Evolutionary conservation across 35 echinoderm and acorn worm genomes (phyloP).

Genomic region (Holothuria glaberrima): DNA sequence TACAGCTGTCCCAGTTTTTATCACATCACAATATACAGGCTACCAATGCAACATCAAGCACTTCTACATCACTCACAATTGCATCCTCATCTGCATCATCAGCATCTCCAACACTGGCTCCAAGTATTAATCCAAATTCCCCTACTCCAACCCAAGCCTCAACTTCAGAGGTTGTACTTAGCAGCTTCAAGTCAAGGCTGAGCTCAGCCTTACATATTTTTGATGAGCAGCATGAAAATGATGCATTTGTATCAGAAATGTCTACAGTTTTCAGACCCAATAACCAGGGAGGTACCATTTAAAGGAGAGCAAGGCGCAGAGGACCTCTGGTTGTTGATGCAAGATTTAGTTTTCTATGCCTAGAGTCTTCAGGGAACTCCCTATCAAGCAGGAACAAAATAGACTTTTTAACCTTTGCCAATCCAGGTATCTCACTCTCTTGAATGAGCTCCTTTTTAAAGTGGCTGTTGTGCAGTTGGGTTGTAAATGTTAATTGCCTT

Average conservation of each 20-base stretch:
- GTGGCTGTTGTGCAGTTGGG: no score
- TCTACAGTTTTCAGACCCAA: not conserved
- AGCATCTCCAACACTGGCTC: no score
- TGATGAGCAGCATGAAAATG: not conserved
- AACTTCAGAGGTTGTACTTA: not conserved
- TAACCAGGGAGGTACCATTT: not conserved
- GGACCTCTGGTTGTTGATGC: not conserved
- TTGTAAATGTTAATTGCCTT: no score
- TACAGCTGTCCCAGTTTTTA: no score
- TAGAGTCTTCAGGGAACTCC: not conserved
- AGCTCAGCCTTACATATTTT: not conserved
- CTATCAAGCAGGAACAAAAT: not conserved
- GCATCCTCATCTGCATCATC: no score
- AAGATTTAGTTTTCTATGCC: not conserved
- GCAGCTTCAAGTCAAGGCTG: not conserved
- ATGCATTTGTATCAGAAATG: conserved; percentile 9
- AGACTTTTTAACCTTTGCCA: not conserved
- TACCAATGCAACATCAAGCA: no score
- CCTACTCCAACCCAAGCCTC: not conserved
- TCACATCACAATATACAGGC: no score
- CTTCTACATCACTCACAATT: no score
- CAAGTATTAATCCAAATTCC: no score
- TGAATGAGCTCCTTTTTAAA: no score
- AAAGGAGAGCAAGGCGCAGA: not conserved
- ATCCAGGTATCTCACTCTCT: not conserved